Percentiles rank a stretch among this genome's conserved stretches.
Conservation (phyloP, 2,888 invertebrate genomes). For the Rhagium mordax region DNA sequence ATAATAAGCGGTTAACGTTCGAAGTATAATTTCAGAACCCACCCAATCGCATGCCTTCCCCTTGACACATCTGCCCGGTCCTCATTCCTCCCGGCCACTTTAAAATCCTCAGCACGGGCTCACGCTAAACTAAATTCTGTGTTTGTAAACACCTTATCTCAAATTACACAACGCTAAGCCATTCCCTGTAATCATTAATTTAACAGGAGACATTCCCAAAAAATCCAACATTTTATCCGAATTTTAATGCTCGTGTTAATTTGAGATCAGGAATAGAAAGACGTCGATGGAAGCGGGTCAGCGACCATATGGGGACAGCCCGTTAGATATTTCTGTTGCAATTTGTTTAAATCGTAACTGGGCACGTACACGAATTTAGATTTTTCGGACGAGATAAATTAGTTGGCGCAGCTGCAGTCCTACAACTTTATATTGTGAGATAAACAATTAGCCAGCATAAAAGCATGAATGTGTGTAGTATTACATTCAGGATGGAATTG, state of each 20-base stretch:
- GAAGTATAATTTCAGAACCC: background rate
- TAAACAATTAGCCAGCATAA: too few species aligned
- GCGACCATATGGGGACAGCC: background rate
- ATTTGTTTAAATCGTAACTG: background rate
- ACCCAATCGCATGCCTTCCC: background rate
- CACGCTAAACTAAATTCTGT: background rate
- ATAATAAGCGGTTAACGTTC: background rate
- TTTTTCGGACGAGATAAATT: too few species aligned
- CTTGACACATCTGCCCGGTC: background rate
- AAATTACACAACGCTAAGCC: background rate
- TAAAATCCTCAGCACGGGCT: background rate
- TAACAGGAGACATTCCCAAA: background rate
- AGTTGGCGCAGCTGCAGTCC: too few species aligned
- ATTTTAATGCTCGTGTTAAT: background rate
- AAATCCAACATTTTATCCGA: background rate
- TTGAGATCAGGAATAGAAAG: background rate
- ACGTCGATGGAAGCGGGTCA: background rate
- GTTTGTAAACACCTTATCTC: background rate
- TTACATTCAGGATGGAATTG: too few species aligned
- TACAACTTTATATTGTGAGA: too few species aligned
- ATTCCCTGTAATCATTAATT: background rate
- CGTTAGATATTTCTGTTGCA: background rate
- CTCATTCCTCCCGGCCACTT: background rate
- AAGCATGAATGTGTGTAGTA: too few species aligned
- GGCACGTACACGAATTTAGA: too few species aligned